Conservation (phyloP, 30 jellyfish, hydroid and myxozoan species). For the Chrysaora quinquecirrha region DNA sequence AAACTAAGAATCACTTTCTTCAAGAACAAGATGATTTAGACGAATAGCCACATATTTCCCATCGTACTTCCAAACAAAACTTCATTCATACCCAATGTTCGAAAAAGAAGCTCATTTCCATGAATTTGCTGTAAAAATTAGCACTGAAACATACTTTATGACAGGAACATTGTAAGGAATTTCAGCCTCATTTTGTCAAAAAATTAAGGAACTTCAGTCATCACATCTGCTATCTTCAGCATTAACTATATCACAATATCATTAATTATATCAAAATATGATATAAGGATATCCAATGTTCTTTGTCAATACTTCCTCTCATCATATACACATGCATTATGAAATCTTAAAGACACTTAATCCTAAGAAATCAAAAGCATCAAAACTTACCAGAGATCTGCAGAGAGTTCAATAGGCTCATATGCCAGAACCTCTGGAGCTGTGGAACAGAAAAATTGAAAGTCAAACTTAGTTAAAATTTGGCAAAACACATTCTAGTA, state of each 20-base stretch:
- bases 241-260: background rate
- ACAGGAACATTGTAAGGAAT: background rate
- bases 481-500: background rate
- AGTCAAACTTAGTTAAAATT: no score
- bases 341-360: background rate
- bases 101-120: background rate
- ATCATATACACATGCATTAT: background rate
- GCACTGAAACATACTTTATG: background rate
- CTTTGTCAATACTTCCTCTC: background rate
- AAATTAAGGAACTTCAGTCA: background rate
- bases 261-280: no score
- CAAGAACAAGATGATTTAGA: no score
- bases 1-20: no score
- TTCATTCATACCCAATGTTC: no score
- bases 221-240: background rate
- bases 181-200: background rate
- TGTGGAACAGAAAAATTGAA: no score
- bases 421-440: constrained; percentile 98
- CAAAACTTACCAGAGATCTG: constrained; percentile 92
- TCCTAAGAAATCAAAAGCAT: background rate
- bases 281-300: no score
- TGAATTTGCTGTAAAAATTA: no score
- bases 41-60: no score
- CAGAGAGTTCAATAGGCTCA: constrained; percentile 87
- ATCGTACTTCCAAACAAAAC: no score